Evolutionary conservation across 1,140 invertebrate species (phyloP).

Genomic region (Hycleus cichorii): DNA sequence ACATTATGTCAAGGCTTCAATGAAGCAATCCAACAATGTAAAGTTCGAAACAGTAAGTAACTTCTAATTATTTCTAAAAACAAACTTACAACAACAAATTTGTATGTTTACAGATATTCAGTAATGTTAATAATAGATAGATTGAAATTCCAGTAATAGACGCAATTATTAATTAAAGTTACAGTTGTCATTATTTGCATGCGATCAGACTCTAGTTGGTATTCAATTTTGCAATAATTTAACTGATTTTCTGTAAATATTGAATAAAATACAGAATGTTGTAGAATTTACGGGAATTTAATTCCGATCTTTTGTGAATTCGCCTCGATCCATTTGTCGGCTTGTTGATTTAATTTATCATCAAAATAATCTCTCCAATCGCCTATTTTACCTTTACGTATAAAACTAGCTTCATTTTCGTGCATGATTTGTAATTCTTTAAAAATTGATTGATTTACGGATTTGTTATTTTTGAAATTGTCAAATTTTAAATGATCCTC

Average conservation of each 20-base stretch:
- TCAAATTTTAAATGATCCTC: conserved; percentile 30
- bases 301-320: background rate
- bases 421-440: background rate
- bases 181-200: no score
- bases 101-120: no score
- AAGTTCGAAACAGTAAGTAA: conserved; percentile 43
- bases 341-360: background rate
- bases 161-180: no score
- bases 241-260: no score
- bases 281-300: background rate
- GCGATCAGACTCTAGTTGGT: no score
- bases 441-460: background rate
- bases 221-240: no score
- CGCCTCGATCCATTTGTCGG: conserved; percentile 3
- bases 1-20: conserved; percentile 88
- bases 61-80: no score
- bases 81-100: no score
- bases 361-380: conserved; percentile 1
- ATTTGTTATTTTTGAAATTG: background rate
- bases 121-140: no score
- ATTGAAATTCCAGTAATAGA: no score
- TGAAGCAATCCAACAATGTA: conserved; percentile 87
- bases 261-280: no score
- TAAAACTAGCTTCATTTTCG: background rate
- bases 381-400: conserved; percentile 3